Percentiles rank a stretch among this genome's conserved stretches.
Evolutionary conservation across 2,113 vertebrate species (phyloP).

Genomic region (Jacana jacana): DNA sequence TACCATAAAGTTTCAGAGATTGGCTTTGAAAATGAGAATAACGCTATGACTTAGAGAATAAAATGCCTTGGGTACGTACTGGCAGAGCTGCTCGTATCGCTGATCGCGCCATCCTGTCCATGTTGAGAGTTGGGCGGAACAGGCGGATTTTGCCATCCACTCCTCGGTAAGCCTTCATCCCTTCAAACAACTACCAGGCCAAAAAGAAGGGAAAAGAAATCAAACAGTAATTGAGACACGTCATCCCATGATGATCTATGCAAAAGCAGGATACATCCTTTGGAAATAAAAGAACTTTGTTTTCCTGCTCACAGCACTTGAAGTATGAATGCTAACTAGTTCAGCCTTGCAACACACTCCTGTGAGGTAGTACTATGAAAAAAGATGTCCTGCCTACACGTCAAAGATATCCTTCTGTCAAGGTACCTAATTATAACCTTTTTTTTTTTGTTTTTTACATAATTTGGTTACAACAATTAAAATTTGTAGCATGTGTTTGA

Average conservation of each 20-base stretch:
- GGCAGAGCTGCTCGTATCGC: conserved; percentile 83
- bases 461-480: conserved; percentile 19
- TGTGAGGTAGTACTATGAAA: neutral
- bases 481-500: conserved; percentile 41
- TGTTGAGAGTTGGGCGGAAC: conserved; percentile 89
- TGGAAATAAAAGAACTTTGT: neutral
- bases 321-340: neutral
- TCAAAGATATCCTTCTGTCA: neutral
- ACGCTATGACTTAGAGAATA: accelerated
- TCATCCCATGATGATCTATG: neutral
- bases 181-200: conserved; percentile 85
- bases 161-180: conserved; percentile 88
- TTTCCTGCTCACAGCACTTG: neutral
- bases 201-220: neutral
- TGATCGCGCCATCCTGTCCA: conserved; percentile 84
- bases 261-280: neutral
- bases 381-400: neutral
- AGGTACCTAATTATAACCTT: neutral
- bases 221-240: neutral
- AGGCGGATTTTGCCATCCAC: conserved; percentile 83
- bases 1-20: neutral
- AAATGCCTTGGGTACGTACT: conserved; percentile 65
- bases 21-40: neutral
- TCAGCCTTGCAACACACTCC: neutral
- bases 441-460: no score